A percentile compares a stretch with the other conserved stretches of the same genome.
Conservation (phyloP, 2,797 vertebrate genomes). For the Loris lydekkerianus region DNA sequence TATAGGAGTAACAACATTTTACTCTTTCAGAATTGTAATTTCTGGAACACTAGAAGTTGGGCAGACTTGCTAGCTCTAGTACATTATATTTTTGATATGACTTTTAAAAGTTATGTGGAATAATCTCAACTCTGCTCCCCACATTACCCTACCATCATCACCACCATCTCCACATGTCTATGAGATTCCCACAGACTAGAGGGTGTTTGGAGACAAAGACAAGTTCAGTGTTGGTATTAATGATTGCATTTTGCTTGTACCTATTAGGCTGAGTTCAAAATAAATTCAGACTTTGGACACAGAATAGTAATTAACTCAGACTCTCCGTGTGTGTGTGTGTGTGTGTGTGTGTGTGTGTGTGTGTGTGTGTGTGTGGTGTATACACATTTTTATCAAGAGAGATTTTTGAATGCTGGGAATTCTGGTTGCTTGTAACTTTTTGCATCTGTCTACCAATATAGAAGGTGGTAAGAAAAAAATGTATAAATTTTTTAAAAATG, state of each 20-base stretch:
- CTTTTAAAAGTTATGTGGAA: neutral
- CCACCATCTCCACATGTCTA: neutral
- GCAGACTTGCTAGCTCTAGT: neutral
- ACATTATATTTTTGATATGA: neutral
- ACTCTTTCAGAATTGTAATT: neutral
- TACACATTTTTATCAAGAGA: neutral
- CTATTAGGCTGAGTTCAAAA: neutral
- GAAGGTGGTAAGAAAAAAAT: slow-evolving; percentile 38
- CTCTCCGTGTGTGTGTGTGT: neutral
- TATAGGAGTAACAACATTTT: neutral
- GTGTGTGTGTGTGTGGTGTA: neutral
- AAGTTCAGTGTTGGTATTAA: neutral
- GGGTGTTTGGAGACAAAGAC: neutral
- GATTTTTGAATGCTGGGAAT: neutral
- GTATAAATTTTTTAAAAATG: neutral
- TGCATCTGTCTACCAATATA: neutral
- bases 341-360: no score
- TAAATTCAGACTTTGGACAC: neutral
- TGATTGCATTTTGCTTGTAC: neutral
- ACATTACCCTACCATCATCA: accelerated
- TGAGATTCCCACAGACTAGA: neutral
- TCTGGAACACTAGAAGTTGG: neutral
- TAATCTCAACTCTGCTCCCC: no score
- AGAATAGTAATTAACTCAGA: neutral
- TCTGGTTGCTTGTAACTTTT: neutral